Conservation (phyloP, 2,797 vertebrate genomes). For the Muscicapa comitata region DNA sequence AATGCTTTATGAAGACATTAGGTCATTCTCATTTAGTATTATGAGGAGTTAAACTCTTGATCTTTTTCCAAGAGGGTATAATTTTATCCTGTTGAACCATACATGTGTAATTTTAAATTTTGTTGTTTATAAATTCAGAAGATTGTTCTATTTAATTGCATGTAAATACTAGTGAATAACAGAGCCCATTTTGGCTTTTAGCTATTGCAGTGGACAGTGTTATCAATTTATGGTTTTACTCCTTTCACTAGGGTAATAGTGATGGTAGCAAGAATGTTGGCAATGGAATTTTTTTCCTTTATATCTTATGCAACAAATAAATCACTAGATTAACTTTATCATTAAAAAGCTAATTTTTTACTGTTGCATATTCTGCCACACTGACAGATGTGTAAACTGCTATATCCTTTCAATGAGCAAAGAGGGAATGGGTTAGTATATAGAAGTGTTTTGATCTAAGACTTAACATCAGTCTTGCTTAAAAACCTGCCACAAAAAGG, state of each 20-base stretch:
- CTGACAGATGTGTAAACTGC: neutral
- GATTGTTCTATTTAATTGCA: neutral
- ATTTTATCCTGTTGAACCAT: neutral
- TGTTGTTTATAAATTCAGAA: neutral
- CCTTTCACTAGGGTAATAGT: neutral
- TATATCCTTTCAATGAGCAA: neutral
- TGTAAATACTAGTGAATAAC: neutral
- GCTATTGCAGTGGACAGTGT: neutral
- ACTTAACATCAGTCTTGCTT: neutral
- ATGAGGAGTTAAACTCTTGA: neutral
- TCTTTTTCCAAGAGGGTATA: neutral
- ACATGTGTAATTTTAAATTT: neutral
- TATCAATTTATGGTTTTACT: neutral
- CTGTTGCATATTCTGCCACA: neutral
- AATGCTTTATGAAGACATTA: neutral
- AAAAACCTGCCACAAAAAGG: neutral
- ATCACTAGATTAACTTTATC: neutral
- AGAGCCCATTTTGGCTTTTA: neutral
- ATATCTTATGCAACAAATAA: neutral
- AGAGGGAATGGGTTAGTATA: neutral
- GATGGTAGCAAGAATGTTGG: neutral
- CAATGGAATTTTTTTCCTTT: neutral
- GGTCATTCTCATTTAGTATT: neutral
- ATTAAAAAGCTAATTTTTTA: neutral
- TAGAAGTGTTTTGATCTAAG: neutral